Evolutionary conservation across 2,888 invertebrate genomes (phyloP).

Genomic region (Tuberolachnus salignus): DNA sequence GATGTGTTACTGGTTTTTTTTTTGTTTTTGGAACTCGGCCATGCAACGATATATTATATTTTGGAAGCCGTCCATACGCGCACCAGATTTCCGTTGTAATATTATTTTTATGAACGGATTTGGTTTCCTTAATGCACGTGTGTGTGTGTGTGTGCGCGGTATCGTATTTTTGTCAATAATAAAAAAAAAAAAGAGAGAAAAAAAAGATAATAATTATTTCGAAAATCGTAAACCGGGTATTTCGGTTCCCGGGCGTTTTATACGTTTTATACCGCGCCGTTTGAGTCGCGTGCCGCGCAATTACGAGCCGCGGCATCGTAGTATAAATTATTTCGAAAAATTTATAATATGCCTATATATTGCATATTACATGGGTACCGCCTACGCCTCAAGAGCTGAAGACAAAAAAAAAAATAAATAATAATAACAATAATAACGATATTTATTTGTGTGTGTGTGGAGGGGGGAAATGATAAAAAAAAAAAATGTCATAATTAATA

Average conservation of each 20-base stretch:
- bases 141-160: too few relatives aligned
- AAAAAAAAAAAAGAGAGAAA: too few relatives aligned
- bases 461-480: background rate
- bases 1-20: slow-evolving; percentile 6
- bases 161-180: too few relatives aligned
- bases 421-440: too few relatives aligned
- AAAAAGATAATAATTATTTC: too few relatives aligned
- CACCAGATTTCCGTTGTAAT: slow-evolving; percentile 13
- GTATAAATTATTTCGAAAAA: too few relatives aligned
- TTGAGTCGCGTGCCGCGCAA: background rate
- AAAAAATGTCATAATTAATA: slow-evolving; percentile 19
- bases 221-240: background rate
- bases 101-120: slow-evolving; percentile 28
- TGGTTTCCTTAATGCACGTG: background rate
- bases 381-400: too few relatives aligned
- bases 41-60: slow-evolving; percentile 9
- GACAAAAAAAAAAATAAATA: too few relatives aligned
- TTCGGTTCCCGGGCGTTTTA: background rate
- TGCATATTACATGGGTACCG: too few relatives aligned
- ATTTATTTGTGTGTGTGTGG: too few relatives aligned
- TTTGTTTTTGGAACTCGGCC: slow-evolving; percentile 43
- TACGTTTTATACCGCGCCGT: too few relatives aligned
- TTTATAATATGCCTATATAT: too few relatives aligned
- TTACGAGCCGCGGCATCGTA: background rate
- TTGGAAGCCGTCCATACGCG: slow-evolving; percentile 34